A percentile compares a stretch with the other conserved stretches of the same genome.
Conservation (phyloP, 2,113 vertebrate genomes). For the Reinhardtius hippoglossoides region DNA sequence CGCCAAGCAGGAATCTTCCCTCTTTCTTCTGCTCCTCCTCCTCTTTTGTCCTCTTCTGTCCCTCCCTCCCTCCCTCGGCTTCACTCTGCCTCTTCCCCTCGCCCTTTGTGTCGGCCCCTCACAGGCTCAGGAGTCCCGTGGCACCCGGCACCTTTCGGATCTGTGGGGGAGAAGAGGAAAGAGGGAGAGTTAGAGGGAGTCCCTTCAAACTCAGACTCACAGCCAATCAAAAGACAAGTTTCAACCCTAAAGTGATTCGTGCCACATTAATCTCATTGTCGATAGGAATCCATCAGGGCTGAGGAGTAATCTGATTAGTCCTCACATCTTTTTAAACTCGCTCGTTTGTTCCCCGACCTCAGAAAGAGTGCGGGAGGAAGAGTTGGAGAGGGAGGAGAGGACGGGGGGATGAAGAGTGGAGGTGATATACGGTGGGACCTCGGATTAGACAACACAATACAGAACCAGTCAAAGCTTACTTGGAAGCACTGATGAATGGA, state of each 20-base stretch:
- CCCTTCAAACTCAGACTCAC: not conserved
- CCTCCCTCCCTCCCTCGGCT: conserved; percentile 35
- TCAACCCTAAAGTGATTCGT: not conserved
- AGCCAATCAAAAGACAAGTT: not conserved
- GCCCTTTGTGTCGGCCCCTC: conserved; percentile 62
- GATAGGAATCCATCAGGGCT: not conserved
- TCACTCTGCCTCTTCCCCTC: conserved; percentile 48
- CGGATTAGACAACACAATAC: conserved; percentile 67
- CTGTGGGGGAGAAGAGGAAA: conserved; percentile 61
- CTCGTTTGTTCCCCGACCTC: not conserved
- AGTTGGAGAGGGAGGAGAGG: not conserved
- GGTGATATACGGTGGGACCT: conserved; percentile 67
- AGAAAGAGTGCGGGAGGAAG: conserved; percentile 6
- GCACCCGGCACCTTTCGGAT: conserved; percentile 60
- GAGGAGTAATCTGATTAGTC: not conserved
- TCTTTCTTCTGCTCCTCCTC: conserved; percentile 33
- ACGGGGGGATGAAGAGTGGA: conserved; percentile 13
- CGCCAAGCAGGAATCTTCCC: conserved; percentile 20
- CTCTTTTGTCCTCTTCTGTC: conserved; percentile 39
- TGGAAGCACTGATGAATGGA: conserved; percentile 53
- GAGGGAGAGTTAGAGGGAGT: conserved; percentile 4
- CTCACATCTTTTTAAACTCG: not conserved
- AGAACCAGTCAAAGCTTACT: conserved; percentile 58
- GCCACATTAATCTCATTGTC: not conserved
- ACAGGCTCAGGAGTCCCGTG: conserved; percentile 71